A percentile compares a stretch with the other conserved stretches of the same genome.
phyloP scores from a whole-genome alignment of 2,113 vertebrate genomes.

The Grantiella picta region DNA sequence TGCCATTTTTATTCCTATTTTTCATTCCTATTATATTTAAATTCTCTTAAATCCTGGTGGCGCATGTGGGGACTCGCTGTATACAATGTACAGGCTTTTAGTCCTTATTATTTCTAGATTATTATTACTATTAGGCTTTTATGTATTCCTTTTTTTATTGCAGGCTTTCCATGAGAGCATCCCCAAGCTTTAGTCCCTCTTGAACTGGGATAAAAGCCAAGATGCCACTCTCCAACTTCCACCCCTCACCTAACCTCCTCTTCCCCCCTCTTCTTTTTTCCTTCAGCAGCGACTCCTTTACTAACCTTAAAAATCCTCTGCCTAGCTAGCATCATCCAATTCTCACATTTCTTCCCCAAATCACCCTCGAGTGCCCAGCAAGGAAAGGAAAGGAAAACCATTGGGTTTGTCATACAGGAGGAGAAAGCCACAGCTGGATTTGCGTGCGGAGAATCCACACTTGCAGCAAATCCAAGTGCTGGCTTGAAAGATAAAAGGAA shows the following conservation, averaged over 20 bases:
- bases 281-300: background rate
- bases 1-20: background rate
- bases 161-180: background rate
- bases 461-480: background rate
- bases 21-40: rapidly evolving
- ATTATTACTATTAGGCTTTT: background rate
- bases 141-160: background rate
- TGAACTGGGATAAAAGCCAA: background rate
- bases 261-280: background rate
- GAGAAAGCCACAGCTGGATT: background rate
- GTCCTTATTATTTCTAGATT: background rate
- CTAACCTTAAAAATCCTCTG: background rate
- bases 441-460: background rate
- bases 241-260: background rate
- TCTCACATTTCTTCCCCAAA: background rate
- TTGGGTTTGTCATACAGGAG: background rate
- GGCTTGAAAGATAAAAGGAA: background rate
- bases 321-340: background rate
- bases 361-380: background rate
- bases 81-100: background rate
- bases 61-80: rapidly evolving
- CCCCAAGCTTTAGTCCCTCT: background rate
- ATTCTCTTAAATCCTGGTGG: background rate
- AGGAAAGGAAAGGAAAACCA: background rate
- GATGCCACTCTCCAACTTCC: background rate